phyloP scores from a whole-genome alignment of 1,140 invertebrate species.

The Asobara japonica region DNA sequence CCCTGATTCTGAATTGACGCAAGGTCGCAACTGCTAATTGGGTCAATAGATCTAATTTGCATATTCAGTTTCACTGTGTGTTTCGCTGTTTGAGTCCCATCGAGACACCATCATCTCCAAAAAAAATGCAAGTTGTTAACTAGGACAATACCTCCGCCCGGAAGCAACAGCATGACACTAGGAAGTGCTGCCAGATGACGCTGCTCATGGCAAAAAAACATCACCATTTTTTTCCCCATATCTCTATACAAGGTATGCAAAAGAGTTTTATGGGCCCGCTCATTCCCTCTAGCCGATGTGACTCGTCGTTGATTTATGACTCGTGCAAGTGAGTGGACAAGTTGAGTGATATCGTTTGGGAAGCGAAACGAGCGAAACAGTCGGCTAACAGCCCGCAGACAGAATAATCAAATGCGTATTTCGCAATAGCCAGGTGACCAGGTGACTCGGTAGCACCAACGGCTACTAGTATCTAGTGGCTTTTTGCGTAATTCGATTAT shows the following conservation, averaged over 20 bases:
- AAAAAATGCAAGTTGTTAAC: no score
- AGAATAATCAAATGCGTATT: constrained; percentile 17
- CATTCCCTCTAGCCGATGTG: not conserved
- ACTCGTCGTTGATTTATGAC: constrained; percentile 9
- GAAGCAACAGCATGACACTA: no score
- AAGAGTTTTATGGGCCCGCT: not conserved
- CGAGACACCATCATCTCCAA: no score
- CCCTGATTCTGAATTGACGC: no score
- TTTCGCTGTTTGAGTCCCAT: no score
- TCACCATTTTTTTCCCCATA: not conserved
- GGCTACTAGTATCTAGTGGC: not conserved
- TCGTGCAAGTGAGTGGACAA: constrained; percentile 17
- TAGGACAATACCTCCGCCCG: no score
- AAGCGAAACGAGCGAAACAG: constrained; percentile 7
- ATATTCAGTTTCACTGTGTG: no score
- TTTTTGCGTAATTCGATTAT: constrained; percentile 23
- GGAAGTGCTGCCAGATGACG: no score
- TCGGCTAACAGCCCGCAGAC: constrained; percentile 9
- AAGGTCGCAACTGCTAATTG: no score
- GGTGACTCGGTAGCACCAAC: not conserved
- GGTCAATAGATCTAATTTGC: no score
- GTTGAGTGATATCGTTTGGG: constrained; percentile 17
- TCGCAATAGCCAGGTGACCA: constrained; percentile 10
- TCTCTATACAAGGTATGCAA: not conserved
- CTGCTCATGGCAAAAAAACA: no score